Conservation (phyloP, 2,888 invertebrate genomes). For the Nycteola revayana region DNA sequence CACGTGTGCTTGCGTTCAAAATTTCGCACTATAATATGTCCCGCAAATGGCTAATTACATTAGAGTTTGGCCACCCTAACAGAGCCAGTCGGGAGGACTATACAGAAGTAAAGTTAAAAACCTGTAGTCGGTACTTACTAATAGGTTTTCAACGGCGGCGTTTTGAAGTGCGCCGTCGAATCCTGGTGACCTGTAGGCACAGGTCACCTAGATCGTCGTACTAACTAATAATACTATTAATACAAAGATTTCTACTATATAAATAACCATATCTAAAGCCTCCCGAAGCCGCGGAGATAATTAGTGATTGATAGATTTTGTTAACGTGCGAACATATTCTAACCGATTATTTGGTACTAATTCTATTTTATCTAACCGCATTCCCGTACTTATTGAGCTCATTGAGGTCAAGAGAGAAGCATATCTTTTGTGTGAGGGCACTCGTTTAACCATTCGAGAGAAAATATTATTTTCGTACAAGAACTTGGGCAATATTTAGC, state of each 20-base stretch:
- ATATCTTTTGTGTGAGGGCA: conserved; percentile 18
- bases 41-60: no score
- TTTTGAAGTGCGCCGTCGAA: no score
- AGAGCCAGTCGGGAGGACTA: no score
- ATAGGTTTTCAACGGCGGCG: no score
- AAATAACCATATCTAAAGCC: conserved; percentile 3
- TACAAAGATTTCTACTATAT: conserved; percentile 18
- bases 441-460: conserved; percentile 17
- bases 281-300: conserved; percentile 14
- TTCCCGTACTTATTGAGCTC: conserved; percentile 18
- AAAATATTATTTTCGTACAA: conserved; percentile 15
- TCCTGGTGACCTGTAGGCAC: no score
- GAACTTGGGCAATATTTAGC: conserved; percentile 18
- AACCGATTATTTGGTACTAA: conserved; percentile 27
- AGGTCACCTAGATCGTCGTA: no score
- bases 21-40: no score
- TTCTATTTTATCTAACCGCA: conserved; percentile 21
- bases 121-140: no score
- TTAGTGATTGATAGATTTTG: conserved; percentile 31
- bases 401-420: conserved; percentile 22
- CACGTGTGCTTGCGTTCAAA: no score
- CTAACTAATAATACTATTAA: no score
- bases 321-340: conserved; percentile 27
- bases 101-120: no score
- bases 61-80: no score